Conservation (phyloP, 2,888 invertebrate genomes). For the Hydropsyche betteni region DNA sequence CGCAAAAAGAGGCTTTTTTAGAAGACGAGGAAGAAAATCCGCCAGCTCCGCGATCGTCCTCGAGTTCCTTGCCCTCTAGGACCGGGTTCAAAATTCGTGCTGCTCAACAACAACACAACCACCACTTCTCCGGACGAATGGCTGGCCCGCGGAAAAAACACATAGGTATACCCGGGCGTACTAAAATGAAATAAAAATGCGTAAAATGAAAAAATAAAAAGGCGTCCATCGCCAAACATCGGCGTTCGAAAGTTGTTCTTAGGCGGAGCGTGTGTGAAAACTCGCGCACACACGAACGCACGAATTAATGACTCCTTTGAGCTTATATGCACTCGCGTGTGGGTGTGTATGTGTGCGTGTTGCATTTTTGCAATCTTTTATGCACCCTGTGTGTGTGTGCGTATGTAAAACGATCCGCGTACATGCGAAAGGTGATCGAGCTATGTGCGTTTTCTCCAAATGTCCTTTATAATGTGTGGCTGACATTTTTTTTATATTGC, state of each 20-base stretch:
- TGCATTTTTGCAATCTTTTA: constrained; percentile 25
- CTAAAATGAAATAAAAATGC: not conserved
- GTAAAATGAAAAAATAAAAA: constrained; percentile 35
- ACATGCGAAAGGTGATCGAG: no score
- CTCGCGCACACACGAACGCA: constrained; percentile 39
- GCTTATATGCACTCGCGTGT: not conserved
- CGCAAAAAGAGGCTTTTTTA: constrained; percentile 32
- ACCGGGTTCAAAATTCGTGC: constrained; percentile 49
- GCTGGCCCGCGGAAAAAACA: not conserved
- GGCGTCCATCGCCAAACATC: constrained; percentile 50
- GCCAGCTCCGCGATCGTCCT: constrained; percentile 26
- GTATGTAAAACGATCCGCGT: not conserved
- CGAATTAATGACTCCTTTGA: not conserved
- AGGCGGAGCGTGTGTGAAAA: constrained; percentile 32
- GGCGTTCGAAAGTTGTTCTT: constrained; percentile 49
- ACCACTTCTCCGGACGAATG: not conserved
- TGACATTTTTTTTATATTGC: no score
- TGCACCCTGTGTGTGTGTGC: not conserved
- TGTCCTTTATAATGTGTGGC: no score
- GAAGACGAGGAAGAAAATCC: constrained; percentile 20
- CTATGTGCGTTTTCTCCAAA: no score
- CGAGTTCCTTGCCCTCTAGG: constrained; percentile 49
- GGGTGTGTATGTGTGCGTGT: not conserved
- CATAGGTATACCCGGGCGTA: not conserved
- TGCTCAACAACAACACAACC: constrained; percentile 11